Percentiles rank a stretch among this genome's conserved stretches.
Evolutionary conservation across 2,888 invertebrate genomes (phyloP).

Genomic region (Coenonympha arcania): DNA sequence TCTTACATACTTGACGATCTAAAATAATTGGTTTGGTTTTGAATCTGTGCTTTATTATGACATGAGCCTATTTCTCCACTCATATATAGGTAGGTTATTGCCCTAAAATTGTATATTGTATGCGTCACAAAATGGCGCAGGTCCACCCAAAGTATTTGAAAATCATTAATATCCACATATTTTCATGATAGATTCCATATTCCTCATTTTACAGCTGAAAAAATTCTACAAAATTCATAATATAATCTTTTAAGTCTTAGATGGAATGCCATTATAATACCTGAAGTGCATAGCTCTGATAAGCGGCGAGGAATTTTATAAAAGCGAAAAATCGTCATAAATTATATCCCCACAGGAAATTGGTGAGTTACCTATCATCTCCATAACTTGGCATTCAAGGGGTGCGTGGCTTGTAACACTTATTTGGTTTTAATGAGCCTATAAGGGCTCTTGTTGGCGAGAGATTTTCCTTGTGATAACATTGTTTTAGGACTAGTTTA

Average conservation of each 20-base stretch:
- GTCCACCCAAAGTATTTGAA: too few relatives aligned
- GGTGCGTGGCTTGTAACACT: slow-evolving; percentile 19
- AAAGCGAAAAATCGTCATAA: slow-evolving; percentile 48
- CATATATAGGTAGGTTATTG: too few relatives aligned
- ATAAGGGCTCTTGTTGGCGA: not conserved
- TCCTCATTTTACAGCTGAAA: too few relatives aligned
- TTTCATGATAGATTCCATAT: too few relatives aligned
- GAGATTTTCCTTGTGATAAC: not conserved
- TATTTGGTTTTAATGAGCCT: slow-evolving; percentile 22
- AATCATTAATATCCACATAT: too few relatives aligned
- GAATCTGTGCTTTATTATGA: too few relatives aligned
- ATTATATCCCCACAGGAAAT: slow-evolving; percentile 40
- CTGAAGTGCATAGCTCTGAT: slow-evolving; percentile 4
- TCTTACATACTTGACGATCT: too few relatives aligned
- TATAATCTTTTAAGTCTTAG: slow-evolving; percentile 4
- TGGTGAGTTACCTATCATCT: slow-evolving; percentile 18
- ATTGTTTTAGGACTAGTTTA: not conserved
- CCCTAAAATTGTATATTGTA: too few relatives aligned
- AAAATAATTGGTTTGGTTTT: too few relatives aligned
- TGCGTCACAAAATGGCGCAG: too few relatives aligned
- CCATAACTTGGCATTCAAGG: slow-evolving; percentile 21
- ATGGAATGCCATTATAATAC: not conserved
- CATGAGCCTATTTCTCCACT: too few relatives aligned
- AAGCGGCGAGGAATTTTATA: slow-evolving; percentile 35
- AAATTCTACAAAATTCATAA: slow-evolving; percentile 17